phyloP scores from a whole-genome alignment of 1,140 invertebrate species.

The Lerema accius region DNA sequence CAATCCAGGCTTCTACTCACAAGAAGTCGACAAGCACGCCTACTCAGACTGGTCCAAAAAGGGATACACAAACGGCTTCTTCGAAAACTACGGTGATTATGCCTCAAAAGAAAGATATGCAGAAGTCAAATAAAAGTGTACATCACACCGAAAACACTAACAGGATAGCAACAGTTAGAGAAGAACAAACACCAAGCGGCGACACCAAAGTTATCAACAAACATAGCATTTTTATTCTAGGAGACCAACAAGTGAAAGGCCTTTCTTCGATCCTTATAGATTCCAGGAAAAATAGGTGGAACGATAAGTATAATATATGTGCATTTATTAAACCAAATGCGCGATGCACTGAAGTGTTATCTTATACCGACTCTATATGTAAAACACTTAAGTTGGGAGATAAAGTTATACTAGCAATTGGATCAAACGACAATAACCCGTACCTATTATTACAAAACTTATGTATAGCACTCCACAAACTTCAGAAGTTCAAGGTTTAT shows the following conservation, averaged over 20 bases:
- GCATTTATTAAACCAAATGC: conserved; percentile 5
- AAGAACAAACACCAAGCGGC: too few relatives aligned
- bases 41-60: too few relatives aligned
- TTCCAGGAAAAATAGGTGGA: not conserved
- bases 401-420: conserved; percentile 4
- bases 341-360: not conserved
- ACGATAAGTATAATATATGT: not conserved
- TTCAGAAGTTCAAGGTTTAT: not conserved
- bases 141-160: too few relatives aligned
- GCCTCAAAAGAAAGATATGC: too few relatives aligned
- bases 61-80: too few relatives aligned
- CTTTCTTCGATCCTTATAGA: not conserved
- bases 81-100: too few relatives aligned
- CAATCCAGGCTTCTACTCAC: too few relatives aligned
- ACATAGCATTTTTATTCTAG: conserved; percentile 1
- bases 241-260: conserved; percentile 7
- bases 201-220: too few relatives aligned
- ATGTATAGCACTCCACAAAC: not conserved
- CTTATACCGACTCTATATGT: not conserved
- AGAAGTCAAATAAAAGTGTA: too few relatives aligned
- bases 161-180: too few relatives aligned
- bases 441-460: conserved; percentile 1
- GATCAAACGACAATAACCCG: conserved; percentile 2
- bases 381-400: not conserved
- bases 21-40: too few relatives aligned